Evolutionary conservation across 2,113 vertebrate species (phyloP).

Genomic region (Cinclus mexicanus): DNA sequence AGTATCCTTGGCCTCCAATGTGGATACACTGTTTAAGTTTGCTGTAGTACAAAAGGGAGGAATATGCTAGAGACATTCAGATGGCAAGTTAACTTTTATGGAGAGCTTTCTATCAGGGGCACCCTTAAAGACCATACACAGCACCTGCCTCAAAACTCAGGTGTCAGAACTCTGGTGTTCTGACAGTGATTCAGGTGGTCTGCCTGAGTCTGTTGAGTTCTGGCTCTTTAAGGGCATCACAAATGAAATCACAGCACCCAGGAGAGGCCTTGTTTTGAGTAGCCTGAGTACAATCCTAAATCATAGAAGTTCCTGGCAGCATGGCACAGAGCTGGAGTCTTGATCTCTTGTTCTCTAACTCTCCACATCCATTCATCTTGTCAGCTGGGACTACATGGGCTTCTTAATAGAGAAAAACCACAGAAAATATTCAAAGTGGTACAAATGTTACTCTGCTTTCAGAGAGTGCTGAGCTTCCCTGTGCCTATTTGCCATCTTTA

Average conservation of each 20-base stretch:
- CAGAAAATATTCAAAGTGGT: background rate
- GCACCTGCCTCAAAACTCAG: background rate
- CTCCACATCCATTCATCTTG: background rate
- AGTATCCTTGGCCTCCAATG: background rate
- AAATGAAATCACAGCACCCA: background rate
- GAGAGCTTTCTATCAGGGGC: background rate
- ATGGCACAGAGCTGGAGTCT: background rate
- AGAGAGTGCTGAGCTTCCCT: background rate
- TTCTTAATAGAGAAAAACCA: background rate
- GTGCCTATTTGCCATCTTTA: background rate
- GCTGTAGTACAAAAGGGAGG: background rate
- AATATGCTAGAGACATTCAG: background rate
- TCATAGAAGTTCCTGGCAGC: background rate
- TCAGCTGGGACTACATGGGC: background rate
- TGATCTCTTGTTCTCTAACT: background rate
- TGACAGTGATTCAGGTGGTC: background rate
- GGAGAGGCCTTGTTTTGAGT: background rate
- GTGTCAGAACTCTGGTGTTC: background rate
- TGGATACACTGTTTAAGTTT: background rate
- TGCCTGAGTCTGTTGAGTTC: background rate
- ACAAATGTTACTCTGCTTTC: background rate
- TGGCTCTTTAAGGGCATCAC: background rate
- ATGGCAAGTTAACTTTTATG: background rate
- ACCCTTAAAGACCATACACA: background rate
- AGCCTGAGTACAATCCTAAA: background rate